Percentiles rank a stretch among this genome's conserved stretches.
Conservation (phyloP, 2,113 vertebrate genomes). For the Vombatus ursinus region DNA sequence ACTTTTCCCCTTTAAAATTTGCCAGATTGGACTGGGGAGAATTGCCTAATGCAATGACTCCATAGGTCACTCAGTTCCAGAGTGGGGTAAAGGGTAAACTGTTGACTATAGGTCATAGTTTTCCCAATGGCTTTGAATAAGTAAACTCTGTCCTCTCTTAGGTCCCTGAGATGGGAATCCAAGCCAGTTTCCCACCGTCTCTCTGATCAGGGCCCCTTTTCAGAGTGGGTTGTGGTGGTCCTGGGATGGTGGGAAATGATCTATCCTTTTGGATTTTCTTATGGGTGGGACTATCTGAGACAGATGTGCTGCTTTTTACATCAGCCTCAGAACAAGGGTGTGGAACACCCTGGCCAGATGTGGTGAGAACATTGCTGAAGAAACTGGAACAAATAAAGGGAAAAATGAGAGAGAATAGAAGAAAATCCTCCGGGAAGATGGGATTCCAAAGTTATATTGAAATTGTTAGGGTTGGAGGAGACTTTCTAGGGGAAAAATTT, state of each 20-base stretch:
- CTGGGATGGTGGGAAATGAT: not conserved
- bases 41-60: not conserved
- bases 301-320: not conserved
- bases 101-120: not conserved
- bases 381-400: not conserved
- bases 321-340: not conserved
- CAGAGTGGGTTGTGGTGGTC: not conserved
- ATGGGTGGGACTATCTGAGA: not conserved
- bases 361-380: not conserved
- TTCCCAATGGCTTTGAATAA: not conserved
- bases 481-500: not conserved
- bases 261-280: not conserved
- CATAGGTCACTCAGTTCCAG: not conserved
- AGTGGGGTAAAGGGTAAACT: not conserved
- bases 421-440: not conserved
- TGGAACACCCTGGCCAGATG: not conserved
- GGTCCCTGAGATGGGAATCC: not conserved
- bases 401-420: not conserved
- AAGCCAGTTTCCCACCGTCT: not conserved
- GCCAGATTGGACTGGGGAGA: not conserved
- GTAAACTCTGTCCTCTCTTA: not conserved
- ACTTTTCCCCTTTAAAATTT: not conserved
- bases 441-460: not conserved
- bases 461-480: not conserved
- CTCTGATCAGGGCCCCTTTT: not conserved